Evolutionary conservation across 2,113 vertebrate genomes (phyloP), one percentile per base, ranked within the genome.

Genomic region (Ceyx cyanopectus): DNA sequence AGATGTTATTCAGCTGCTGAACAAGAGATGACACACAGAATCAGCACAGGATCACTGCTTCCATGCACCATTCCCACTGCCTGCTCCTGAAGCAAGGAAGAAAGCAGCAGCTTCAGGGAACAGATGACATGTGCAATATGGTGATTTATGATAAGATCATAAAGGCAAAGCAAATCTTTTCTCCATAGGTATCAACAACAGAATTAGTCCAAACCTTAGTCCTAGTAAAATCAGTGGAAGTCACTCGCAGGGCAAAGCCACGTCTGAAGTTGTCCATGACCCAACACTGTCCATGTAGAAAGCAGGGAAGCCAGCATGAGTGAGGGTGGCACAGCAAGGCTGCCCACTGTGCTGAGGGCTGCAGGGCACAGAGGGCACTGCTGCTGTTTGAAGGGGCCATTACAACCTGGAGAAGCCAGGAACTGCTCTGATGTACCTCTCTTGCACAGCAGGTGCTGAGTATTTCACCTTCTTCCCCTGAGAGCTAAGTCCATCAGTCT

Each of bases 41-140:
- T 50, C 3, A 3, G 79, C 45, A 76, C 37, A 73, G 51, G 26
- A 89, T 66, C 70, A 50, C 34, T 2, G 3, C 58, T 74, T 74
- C 68, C 68, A 23, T 45, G 34, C 30, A 61, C 34, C 32, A 53
- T 37, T 77, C 63, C 54, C 29, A 24, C 4, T 22, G 51, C 29
- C 24, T 53, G 20, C 11, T 79, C 58, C 48, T 54, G n/a, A 87
- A 89, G 57, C 54, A 68, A 62, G 50, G 58, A 87, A 72, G 58
- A 58, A 76, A 61, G 48, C 51, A 81, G 51, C 81, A 53, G 30
- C 12, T 60, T n/a, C 41, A 30, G 26, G 53, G 23, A 90, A 74
- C 0, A 46, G 32, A 74, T 46, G 14, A 48, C 20, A 72, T 18
- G 15, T 1, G 7, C 26, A 73, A 1, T 34, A n/a, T 0, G 0